Percentiles rank a stretch among this genome's conserved stretches.
phyloP scores from a whole-genome alignment of 2,797 vertebrate genomes.

The Sebastes oblongus region DNA sequence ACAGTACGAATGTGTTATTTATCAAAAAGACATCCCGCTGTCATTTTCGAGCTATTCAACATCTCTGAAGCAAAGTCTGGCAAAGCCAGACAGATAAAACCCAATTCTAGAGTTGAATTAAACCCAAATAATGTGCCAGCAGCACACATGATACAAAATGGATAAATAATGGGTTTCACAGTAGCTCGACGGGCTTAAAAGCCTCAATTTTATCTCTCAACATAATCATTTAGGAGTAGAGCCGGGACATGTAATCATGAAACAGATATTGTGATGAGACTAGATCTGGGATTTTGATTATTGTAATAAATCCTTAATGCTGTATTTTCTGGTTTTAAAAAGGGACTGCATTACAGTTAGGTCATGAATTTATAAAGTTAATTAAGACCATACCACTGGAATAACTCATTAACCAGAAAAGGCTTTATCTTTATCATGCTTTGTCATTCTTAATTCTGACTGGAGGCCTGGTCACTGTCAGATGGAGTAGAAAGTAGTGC shows the following conservation, averaged over 20 bases:
- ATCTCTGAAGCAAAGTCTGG: not conserved
- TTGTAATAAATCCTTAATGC: slow-evolving; percentile 1
- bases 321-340: not conserved
- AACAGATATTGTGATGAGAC: slow-evolving; percentile 1
- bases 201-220: slow-evolving; percentile 4
- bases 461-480: not conserved
- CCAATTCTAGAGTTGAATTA: not conserved
- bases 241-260: not conserved
- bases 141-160: slow-evolving; percentile 23
- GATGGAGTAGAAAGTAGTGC: not conserved
- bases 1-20: not conserved
- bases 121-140: slow-evolving; percentile 5
- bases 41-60: not conserved
- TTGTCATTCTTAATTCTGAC: not conserved
- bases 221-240: slow-evolving; percentile 18
- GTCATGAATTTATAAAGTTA: not conserved
- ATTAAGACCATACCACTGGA: not conserved
- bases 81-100: not conserved
- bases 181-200: slow-evolving; percentile 6
- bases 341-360: not conserved
- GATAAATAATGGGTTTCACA: slow-evolving; percentile 11
- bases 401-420: not conserved
- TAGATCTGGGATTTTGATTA: not conserved
- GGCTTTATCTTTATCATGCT: not conserved
- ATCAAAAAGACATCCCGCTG: not conserved